Base-by-base conservation (phyloP, 2,888 invertebrate species). In the Peribatodes rhomboidaria region DNA sequence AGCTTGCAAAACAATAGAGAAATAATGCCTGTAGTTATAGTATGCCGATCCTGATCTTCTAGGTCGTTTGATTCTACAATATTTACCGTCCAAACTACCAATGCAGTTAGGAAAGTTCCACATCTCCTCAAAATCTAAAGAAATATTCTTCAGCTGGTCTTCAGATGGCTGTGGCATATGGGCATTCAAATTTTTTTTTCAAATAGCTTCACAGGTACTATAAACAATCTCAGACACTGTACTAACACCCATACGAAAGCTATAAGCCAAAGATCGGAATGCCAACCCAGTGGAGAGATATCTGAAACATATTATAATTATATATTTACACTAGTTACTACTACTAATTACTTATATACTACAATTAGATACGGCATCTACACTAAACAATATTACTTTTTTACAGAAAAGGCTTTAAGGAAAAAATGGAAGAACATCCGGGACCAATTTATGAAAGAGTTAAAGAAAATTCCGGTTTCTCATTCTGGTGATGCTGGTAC, bases 381-480 rank as follows among this genome's bases (percentile, higher is more conserved):
- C 62, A 68, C 64, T 68, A 42, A 42, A 42, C 42, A 42, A 42
- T 42, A 42, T 42, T 42, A 7, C 42, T 65, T 52, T 69, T 62
- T 72, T 70, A 55, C 70, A 72, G 69, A 64, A 65, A 71, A 65
- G 54, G 66, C 52, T 42, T 42, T 62, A 68, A 70, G 65, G 56
- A 74, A 74, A 65, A 74, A 70, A 71, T 74, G 72, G 70, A 74
- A 70, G 62, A 72, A 74, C 46, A 61, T 71, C 61, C 63, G 69
- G 68, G 70, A 71, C 64, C 71, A 71, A 58, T 70, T 68, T 71
- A 68, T 65, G 61, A 71, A 71, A 69, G 71, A 69, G 22, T 59
- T 66, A 7, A 42, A 33, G 68, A 69, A 35, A 71, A 42, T 42
- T 42, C 42, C 42, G 42, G 42, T 42, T 42, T 42, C 42, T 42